Evolutionary conservation across 1,140 invertebrate species (phyloP).

Genomic region (Chionoecetes opilio): DNA sequence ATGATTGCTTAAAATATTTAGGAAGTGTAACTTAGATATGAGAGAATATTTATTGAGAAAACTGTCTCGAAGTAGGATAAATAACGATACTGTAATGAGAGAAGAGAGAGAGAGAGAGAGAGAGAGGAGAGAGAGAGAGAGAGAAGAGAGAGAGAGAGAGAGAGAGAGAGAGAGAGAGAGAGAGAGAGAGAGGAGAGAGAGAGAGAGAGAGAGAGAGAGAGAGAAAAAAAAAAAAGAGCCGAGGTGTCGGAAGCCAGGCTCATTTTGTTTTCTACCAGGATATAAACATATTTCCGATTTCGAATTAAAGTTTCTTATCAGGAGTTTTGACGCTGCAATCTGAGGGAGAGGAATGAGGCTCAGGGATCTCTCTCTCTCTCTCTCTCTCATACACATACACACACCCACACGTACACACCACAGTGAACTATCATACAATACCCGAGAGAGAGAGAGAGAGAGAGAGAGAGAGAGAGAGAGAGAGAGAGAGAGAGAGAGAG

Average conservation of each 20-base stretch:
- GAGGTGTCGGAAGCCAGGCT: background rate
- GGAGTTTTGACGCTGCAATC: conserved; percentile 45
- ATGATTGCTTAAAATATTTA: no score
- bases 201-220: conserved; percentile 53
- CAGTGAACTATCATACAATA: no score
- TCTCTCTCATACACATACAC: no score
- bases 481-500: no score
- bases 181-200: conserved; percentile 41
- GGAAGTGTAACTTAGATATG: no score
- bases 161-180: conserved; percentile 16
- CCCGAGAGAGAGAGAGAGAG: no score
- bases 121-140: background rate
- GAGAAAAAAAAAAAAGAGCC: conserved; percentile 38
- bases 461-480: no score
- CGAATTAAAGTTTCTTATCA: conserved; percentile 71
- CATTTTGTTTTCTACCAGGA: conserved; percentile 40
- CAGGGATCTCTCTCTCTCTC: no score
- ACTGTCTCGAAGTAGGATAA: no score
- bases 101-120: background rate
- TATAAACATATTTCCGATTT: conserved; percentile 61
- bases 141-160: conserved; percentile 37
- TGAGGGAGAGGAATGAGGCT: background rate
- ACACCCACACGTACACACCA: no score
- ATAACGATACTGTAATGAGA: no score
- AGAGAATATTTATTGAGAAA: no score